Percentiles rank a stretch among this genome's conserved stretches.
Conservation (phyloP, 2,888 invertebrate species). For the Mythimna albipuncta region DNA sequence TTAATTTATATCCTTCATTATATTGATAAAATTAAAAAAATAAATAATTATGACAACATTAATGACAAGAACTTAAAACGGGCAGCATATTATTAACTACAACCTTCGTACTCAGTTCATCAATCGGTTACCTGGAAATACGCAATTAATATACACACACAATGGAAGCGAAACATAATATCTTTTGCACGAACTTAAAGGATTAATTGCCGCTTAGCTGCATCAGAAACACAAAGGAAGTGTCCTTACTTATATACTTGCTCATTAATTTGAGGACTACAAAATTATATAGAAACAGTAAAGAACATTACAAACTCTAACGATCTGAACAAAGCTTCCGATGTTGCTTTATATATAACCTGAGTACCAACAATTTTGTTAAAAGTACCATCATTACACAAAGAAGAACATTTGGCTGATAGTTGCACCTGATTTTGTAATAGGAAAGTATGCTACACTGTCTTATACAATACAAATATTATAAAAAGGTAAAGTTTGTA, state of each 20-base stretch:
- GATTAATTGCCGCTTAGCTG: conserved; percentile 60
- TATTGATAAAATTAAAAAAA: not conserved
- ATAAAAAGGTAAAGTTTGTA: too few species aligned
- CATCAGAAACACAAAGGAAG: conserved; percentile 24
- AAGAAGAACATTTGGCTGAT: too few species aligned
- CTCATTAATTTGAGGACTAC: conserved; percentile 1
- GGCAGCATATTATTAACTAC: conserved; percentile 12
- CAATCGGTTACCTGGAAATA: conserved; percentile 40
- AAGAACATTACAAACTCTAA: too few species aligned
- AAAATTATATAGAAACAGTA: not conserved
- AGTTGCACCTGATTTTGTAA: too few species aligned
- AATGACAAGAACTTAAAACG: not conserved
- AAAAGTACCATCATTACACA: too few species aligned
- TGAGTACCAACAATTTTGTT: too few species aligned
- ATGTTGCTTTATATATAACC: too few species aligned
- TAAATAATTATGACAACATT: not conserved
- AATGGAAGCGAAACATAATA: conserved; percentile 80
- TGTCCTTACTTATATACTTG: not conserved
- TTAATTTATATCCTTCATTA: too few species aligned
- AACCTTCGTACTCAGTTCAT: conserved; percentile 25
- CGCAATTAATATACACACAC: conserved; percentile 79
- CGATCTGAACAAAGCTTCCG: too few species aligned
- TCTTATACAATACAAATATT: too few species aligned
- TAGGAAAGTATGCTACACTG: too few species aligned
- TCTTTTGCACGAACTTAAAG: conserved; percentile 74